These are phyloP conservation scores for Lucinisca nassula DNA, from an alignment of 2,888 invertebrate species.

Conservation along the genomic window DNA sequence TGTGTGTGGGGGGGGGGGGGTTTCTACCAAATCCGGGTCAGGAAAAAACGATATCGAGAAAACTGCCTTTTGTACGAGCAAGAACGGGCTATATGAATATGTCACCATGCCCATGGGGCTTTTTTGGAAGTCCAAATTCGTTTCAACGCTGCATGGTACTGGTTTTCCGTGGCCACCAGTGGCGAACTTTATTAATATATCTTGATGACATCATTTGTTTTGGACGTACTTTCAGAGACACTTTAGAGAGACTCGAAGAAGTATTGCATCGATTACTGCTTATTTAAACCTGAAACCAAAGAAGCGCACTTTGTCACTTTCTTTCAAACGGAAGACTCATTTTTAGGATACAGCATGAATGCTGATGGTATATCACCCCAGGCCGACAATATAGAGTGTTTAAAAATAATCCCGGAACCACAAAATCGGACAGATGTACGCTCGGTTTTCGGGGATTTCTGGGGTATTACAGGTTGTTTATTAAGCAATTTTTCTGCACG, in stretches of 20 bases:
- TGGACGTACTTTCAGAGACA: conserved; percentile 45
- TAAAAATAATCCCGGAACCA: conserved; percentile 36
- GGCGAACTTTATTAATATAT: conserved; percentile 66
- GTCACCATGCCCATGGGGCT: conserved; percentile 46
- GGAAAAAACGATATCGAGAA: conserved; percentile 36
- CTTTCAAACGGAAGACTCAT: conserved; percentile 28
- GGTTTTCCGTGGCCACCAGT: conserved; percentile 41
- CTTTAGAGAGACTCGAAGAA: conserved; percentile 40
- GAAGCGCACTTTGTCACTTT: conserved; percentile 64
- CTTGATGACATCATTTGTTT: conserved; percentile 68
- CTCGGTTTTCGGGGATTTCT: conserved; percentile 49
- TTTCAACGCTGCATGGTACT: conserved; percentile 33
- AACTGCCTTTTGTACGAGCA: conserved; percentile 45
- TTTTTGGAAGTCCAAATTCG: too few species aligned
- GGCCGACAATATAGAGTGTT: conserved; percentile 40
- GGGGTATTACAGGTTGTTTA: conserved; percentile 51
- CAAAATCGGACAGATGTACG: conserved; percentile 32
- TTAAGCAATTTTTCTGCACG: too few species aligned
- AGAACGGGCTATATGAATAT: conserved; percentile 44
- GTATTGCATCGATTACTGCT: conserved; percentile 54
- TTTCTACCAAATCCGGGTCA: conserved; percentile 49
- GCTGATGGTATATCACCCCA: conserved; percentile 46
- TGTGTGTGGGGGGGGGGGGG: too few species aligned
- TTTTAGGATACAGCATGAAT: conserved; percentile 53
- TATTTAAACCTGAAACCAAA: conserved; percentile 55